phyloP scores from a whole-genome alignment of 2,797 vertebrate genomes.

The Pipistrellus pipistrellus region DNA sequence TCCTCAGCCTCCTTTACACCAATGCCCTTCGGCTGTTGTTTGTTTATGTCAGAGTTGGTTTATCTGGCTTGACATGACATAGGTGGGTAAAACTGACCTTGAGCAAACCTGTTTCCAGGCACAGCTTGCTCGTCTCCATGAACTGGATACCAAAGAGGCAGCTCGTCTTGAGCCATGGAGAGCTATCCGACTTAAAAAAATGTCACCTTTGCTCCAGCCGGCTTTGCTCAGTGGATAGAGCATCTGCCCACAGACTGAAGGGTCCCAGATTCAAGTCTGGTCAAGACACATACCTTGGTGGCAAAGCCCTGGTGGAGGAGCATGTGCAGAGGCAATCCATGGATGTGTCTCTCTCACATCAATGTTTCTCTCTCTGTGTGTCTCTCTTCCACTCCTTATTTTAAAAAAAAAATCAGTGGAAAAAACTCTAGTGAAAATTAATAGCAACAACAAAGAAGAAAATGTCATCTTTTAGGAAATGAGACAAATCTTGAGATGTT shows the following conservation, averaged over 20 bases:
- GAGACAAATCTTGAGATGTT: not conserved
- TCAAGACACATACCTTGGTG: too few species aligned
- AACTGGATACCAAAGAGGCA: not conserved
- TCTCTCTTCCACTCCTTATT: too few species aligned
- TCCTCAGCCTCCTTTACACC: not conserved
- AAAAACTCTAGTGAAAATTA: too few species aligned
- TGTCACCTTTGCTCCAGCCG: not conserved
- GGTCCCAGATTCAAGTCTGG: too few species aligned
- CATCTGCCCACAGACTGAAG: too few species aligned
- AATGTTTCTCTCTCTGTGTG: too few species aligned
- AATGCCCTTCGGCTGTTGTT: not conserved
- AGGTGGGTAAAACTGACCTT: not conserved
- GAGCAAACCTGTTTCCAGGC: not conserved
- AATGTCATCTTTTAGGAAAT: conserved; percentile 20
- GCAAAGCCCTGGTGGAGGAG: too few species aligned
- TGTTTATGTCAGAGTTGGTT: not conserved
- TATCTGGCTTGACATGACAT: not conserved
- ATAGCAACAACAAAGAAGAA: not conserved
- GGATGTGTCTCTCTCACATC: too few species aligned
- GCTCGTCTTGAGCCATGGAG: not conserved
- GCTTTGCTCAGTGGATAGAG: too few species aligned
- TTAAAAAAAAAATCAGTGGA: too few species aligned
- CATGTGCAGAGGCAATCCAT: too few species aligned
- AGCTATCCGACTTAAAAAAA: not conserved
- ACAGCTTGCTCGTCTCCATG: not conserved